Conservation (phyloP, 1,140 invertebrate species). For the Heterodera schachtii region DNA sequence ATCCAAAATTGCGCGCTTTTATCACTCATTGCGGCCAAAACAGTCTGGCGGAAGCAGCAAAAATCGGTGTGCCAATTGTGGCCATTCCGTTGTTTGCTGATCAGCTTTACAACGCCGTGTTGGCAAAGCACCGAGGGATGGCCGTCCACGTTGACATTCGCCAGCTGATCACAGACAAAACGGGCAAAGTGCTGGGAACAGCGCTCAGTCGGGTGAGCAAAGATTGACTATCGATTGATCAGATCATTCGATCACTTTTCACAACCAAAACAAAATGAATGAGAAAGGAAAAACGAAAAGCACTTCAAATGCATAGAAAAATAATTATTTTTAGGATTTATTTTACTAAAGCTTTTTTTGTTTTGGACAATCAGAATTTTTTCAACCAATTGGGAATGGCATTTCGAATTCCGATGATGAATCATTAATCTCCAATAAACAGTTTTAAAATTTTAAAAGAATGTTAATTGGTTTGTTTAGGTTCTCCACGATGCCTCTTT, state of each 20-base stretch:
- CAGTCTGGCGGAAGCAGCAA: conserved; percentile 73
- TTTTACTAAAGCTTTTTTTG: too few species aligned
- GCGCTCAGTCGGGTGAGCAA: neutral
- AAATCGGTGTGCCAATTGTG: conserved; percentile 73
- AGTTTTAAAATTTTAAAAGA: too few species aligned
- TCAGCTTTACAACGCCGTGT: conserved; percentile 69
- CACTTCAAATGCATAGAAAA: too few species aligned
- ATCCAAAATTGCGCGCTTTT: conserved; percentile 74
- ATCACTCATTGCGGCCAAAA: conserved; percentile 75
- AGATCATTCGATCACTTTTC: too few species aligned
- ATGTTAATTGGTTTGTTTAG: neutral
- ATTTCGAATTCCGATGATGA: too few species aligned
- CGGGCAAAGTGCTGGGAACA: neutral
- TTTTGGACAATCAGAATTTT: neutral
- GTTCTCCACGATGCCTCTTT: conserved; percentile 10
- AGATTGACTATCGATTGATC: neutral
- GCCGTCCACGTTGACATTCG: conserved; percentile 52
- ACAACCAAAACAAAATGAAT: too few species aligned
- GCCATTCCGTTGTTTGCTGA: conserved; percentile 74
- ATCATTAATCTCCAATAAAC: too few species aligned
- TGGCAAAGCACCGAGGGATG: conserved; percentile 51
- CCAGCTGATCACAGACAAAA: conserved; percentile 40
- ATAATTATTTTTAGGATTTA: too few species aligned
- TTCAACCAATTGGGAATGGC: too few species aligned
- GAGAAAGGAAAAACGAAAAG: too few species aligned